Percentiles rank a stretch among this genome's conserved stretches.
Evolutionary conservation across 1,140 invertebrate genomes (phyloP).

Genomic region (Magallana angulata): DNA sequence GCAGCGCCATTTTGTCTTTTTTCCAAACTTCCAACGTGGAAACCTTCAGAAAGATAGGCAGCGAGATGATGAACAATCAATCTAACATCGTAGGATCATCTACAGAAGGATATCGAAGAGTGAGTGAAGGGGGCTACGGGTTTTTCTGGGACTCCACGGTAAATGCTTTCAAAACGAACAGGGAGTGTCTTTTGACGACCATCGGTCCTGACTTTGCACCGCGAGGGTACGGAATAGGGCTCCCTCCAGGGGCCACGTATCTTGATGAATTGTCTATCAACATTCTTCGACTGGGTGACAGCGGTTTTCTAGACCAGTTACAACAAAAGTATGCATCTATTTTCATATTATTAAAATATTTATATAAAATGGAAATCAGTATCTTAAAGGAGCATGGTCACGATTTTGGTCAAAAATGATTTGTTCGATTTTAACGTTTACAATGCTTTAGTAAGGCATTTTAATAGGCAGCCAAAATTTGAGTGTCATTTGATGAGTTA

Average conservation of each 20-base stretch:
- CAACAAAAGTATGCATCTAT: slow-evolving; percentile 55
- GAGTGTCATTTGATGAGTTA: too few relatives aligned
- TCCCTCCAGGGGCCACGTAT: slow-evolving; percentile 88
- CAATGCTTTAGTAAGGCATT: too few relatives aligned
- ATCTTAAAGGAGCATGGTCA: too few relatives aligned
- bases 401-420: too few relatives aligned
- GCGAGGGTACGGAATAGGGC: slow-evolving; percentile 56
- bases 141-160: slow-evolving; percentile 66
- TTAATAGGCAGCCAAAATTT: too few relatives aligned
- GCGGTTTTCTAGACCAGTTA: slow-evolving; percentile 92
- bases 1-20: slow-evolving; percentile 69
- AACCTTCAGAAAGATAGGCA: slow-evolving; percentile 98
- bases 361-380: not conserved
- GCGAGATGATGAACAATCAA: slow-evolving; percentile 68
- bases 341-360: not conserved
- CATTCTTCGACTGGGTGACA: slow-evolving; percentile 94
- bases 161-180: slow-evolving; percentile 54
- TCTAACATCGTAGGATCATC: slow-evolving; percentile 66
- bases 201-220: slow-evolving; percentile 57
- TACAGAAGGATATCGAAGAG: slow-evolving; percentile 64
- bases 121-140: slow-evolving; percentile 61
- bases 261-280: slow-evolving; percentile 94
- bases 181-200: slow-evolving; percentile 59
- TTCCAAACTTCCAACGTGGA: slow-evolving; percentile 93
- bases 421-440: too few relatives aligned